phyloP scores from a whole-genome alignment of 2,113 vertebrate genomes.

The Sclerurus mexicanus region DNA sequence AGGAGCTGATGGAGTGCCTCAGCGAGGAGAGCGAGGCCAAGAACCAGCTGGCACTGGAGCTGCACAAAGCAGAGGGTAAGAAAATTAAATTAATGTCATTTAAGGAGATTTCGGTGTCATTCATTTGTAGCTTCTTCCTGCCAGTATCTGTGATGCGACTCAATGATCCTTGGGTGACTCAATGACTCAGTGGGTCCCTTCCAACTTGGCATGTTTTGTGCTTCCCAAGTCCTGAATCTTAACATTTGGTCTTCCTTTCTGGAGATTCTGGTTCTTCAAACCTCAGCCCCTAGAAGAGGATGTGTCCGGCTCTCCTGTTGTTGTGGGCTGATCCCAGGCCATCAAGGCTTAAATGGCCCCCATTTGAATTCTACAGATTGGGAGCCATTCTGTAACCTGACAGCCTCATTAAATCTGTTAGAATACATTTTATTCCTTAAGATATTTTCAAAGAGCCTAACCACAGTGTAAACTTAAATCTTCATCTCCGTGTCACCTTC shows the following conservation, averaged over 20 bases:
- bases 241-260: not conserved
- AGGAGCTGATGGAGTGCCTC: constrained; percentile 80
- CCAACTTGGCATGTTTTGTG: not conserved
- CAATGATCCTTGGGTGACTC: not conserved
- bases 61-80: constrained; percentile 91
- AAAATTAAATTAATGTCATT: not conserved
- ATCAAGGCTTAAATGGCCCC: not conserved
- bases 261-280: not conserved
- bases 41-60: constrained; percentile 80
- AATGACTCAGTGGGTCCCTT: not conserved
- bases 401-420: not conserved
- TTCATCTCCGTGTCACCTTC: not conserved
- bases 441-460: not conserved
- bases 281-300: not conserved
- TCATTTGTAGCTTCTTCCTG: not conserved
- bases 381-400: not conserved
- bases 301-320: not conserved
- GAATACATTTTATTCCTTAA: not conserved
- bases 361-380: not conserved
- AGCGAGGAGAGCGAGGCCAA: constrained; percentile 78
- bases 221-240: not conserved
- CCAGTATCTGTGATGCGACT: fast-evolving
- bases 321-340: not conserved
- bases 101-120: not conserved
- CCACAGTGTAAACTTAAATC: not conserved